Conservation (phyloP, 1,140 invertebrate genomes). For the Zaprionus gabonicus region DNA sequence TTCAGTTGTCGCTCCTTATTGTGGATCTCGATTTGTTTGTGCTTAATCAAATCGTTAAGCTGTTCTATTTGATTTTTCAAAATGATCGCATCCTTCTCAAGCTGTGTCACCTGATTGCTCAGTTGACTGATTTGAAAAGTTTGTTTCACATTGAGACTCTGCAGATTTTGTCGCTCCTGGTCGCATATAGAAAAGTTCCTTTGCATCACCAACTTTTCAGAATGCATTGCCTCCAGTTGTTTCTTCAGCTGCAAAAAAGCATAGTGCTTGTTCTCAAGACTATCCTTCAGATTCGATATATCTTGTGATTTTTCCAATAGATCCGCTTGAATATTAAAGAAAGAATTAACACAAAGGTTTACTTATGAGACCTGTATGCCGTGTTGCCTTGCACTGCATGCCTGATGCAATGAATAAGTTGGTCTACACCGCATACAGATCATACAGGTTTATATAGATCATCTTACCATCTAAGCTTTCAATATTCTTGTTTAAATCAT, state of each 20-base stretch:
- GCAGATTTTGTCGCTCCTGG: slow-evolving; percentile 87
- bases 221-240: slow-evolving; percentile 87
- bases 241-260: slow-evolving; percentile 87
- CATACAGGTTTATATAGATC: no score
- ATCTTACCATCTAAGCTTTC: slow-evolving; percentile 58
- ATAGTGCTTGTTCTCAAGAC: slow-evolving; percentile 86
- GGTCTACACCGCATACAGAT: no score
- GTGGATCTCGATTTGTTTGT: slow-evolving; percentile 86
- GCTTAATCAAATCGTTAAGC: slow-evolving; percentile 88
- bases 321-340: slow-evolving; percentile 11
- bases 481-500: slow-evolving; percentile 39
- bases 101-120: slow-evolving; percentile 23
- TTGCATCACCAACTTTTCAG: slow-evolving; percentile 87
- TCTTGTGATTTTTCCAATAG: background rate
- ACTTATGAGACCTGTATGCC: no score
- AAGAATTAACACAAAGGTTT: no score
- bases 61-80: slow-evolving; percentile 85
- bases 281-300: slow-evolving; percentile 86
- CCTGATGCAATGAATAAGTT: no score
- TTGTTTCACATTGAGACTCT: slow-evolving; percentile 85
- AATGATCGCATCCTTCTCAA: slow-evolving; percentile 46
- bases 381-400: no score
- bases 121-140: slow-evolving; percentile 65
- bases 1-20: slow-evolving; percentile 74
- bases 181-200: slow-evolving; percentile 87